These are phyloP conservation scores for Nasonia longicornis DNA, from an alignment of 1,140 invertebrate species.

Conservation along the genomic window DNA sequence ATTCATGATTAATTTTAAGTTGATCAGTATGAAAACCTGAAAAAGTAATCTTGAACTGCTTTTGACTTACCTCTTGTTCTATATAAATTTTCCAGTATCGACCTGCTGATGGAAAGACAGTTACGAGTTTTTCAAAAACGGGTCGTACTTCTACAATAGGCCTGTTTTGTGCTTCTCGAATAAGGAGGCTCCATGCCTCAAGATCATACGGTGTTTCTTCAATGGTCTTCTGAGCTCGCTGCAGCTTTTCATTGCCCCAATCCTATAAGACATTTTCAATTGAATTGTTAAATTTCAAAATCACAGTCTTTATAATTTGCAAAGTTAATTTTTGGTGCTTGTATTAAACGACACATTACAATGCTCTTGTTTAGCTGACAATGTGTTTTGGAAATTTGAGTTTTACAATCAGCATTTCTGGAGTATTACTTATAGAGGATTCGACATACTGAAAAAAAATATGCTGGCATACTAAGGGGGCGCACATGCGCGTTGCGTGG, in stretches of 20 bases:
- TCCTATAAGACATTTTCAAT: slow-evolving; percentile 71
- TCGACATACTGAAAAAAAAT: no score
- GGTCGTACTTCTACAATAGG: slow-evolving; percentile 91
- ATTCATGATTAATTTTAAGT: not conserved
- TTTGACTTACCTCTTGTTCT: slow-evolving; percentile 89
- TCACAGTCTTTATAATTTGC: no score
- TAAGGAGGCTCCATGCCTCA: slow-evolving; percentile 95
- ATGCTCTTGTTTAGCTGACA: no score
- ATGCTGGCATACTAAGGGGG: no score
- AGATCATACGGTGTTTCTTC: slow-evolving; percentile 91
- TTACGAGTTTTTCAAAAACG: slow-evolving; percentile 93
- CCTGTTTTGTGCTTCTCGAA: slow-evolving; percentile 91
- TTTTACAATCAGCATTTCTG: no score
- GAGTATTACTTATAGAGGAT: no score
- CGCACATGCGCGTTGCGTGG: no score
- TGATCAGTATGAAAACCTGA: not conserved
- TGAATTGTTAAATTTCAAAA: not conserved
- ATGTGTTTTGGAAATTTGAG: no score
- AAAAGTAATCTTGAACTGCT: not conserved
- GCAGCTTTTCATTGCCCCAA: slow-evolving; percentile 87
- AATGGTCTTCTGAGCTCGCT: slow-evolving; percentile 82
- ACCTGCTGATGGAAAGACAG: slow-evolving; percentile 94
- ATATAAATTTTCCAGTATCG: slow-evolving; percentile 99
- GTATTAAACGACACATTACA: no score
- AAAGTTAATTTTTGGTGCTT: no score